Base-by-base conservation (phyloP, 2,797 vertebrate genomes). In the Urocyon cinereoargenteus region DNA sequence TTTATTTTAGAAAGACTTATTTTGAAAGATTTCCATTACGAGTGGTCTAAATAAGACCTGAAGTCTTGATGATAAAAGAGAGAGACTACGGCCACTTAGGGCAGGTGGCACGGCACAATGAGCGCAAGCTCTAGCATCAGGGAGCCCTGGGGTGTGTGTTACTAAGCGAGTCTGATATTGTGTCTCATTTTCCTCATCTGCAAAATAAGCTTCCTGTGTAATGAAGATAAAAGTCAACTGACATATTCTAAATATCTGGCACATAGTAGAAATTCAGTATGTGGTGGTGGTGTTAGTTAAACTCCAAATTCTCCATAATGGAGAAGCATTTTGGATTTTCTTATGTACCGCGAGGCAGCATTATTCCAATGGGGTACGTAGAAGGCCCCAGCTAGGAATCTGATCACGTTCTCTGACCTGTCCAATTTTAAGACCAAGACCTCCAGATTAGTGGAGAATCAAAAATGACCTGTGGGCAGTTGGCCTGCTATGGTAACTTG, bases 1-100 rank as follows among this genome's bases (percentile, higher is more conserved):
- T 18, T 59, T 88, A 40, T 45, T 90, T 85, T 45, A 68, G 40
- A 91, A 89, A 90, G 16, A 40, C 59, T 95, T 88, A 14, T 83
- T 70, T 79, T 28, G 16, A 68, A 90, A 78, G 18, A 59, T 73
- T 93, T 75, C 34, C 36, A 64, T 49, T 31, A 62, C 11, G 79
- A 94, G 79, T 49, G 21, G 14, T 45, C 79, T 92, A 73, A 61
- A n/a, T 34, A 75, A 77, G 95, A 90, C 34, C 10, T 59, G 45
- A 83, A 40, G 3, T 36, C 90, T 55, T 64, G 5, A 40, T 89
- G 18, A 18, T 82, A 87, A 64, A 75, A 26, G 34, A 40, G 28
- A 36, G 24, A 90, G 22, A 10, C 13, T 14, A 13, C 7, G 21
- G 55, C 26, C 10, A 28, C 19, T 45, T 24, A 24, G 2, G 55